A percentile compares a stretch with the other conserved stretches of the same genome.
These are phyloP conservation scores for Isichthys henryi DNA, from an alignment of 2,113 vertebrate genomes.

Conservation along the genomic window DNA sequence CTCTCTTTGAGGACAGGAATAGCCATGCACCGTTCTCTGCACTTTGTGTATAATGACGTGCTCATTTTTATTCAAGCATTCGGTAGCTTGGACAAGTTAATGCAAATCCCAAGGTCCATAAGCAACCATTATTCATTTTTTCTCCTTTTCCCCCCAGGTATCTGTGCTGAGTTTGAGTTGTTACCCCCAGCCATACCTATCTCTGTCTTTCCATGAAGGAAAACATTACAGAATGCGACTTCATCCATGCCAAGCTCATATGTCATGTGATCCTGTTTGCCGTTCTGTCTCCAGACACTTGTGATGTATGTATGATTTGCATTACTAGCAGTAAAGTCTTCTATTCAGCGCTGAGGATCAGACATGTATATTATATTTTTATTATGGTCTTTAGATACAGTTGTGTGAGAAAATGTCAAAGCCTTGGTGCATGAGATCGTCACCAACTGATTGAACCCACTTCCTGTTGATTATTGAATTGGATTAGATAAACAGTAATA, in stretches of 20 bases:
- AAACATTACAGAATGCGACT: not conserved
- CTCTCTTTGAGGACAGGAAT: not conserved
- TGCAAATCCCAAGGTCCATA: not conserved
- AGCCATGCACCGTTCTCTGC: not conserved
- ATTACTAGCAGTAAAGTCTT: not conserved
- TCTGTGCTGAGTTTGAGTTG: not conserved
- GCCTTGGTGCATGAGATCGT: not conserved
- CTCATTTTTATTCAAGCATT: not conserved
- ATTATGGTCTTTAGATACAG: not conserved
- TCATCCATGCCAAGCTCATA: not conserved
- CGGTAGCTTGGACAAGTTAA: not conserved
- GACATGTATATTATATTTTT: not conserved
- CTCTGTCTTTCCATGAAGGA: not conserved
- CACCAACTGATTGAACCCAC: not conserved
- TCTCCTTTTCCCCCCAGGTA: not conserved
- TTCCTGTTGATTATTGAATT: not conserved
- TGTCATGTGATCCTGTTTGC: not conserved
- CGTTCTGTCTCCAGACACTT: not conserved
- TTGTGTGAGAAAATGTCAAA: not conserved
- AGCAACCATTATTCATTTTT: not conserved
- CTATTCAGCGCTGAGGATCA: not conserved
- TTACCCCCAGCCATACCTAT: not conserved
- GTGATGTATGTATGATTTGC: not conserved
- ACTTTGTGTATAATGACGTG: not conserved
- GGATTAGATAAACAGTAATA: not conserved